phyloP scores from a whole-genome alignment of 2,113 vertebrate genomes.

The Rhynchopsitta pachyrhyncha region DNA sequence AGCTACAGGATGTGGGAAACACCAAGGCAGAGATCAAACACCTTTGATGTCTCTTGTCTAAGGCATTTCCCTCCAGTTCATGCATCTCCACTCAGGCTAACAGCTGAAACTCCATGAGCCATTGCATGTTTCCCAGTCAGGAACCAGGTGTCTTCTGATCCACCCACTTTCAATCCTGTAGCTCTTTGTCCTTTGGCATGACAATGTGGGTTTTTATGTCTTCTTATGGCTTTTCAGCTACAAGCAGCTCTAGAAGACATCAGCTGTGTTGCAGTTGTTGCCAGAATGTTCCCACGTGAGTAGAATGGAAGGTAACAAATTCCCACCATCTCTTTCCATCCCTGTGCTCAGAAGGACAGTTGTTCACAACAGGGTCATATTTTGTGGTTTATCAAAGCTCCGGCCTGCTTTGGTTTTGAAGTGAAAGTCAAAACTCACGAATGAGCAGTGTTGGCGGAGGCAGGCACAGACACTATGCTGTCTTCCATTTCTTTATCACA shows the following conservation, averaged over 20 bases:
- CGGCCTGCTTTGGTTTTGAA: not conserved
- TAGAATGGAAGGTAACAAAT: not conserved
- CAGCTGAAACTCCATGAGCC: not conserved
- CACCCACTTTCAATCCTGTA: not conserved
- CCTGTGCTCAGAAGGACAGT: not conserved
- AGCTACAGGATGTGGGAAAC: not conserved
- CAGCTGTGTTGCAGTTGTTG: not conserved
- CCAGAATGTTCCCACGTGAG: not conserved
- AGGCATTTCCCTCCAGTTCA: not conserved
- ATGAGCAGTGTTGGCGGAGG: not conserved
- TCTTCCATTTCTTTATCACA: not conserved
- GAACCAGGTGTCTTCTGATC: not conserved
- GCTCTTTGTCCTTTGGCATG: not conserved
- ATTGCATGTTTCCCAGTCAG: not conserved
- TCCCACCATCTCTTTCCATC: not conserved
- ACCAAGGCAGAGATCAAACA: fast-evolving
- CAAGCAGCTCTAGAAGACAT: not conserved
- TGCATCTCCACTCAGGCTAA: not conserved
- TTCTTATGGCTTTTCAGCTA: not conserved
- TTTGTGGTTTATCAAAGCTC: not conserved
- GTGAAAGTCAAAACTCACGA: not conserved
- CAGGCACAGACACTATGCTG: not conserved
- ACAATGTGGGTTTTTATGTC: not conserved
- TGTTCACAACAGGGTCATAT: not conserved
- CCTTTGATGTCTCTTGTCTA: not conserved